A percentile compares a stretch with the other conserved stretches of the same genome.
Conservation (phyloP, 2,888 invertebrate genomes). For the Aricia artaxerxes region DNA sequence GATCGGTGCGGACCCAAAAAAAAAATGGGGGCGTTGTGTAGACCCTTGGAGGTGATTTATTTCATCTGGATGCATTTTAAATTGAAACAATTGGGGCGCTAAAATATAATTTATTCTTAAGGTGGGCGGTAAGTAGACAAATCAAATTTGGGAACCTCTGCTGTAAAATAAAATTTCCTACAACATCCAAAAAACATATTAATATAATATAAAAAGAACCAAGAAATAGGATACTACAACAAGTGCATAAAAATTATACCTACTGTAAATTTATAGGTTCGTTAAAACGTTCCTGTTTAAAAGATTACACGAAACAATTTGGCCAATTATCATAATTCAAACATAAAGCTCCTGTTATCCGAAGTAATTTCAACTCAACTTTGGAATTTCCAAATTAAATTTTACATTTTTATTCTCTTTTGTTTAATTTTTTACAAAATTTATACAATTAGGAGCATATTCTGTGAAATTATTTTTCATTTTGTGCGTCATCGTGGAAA, state of each 20-base stretch:
- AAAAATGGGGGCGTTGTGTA: too few relatives aligned
- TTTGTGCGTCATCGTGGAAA: background rate
- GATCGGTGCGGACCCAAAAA: too few relatives aligned
- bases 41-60: too few relatives aligned
- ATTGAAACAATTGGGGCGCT: too few relatives aligned
- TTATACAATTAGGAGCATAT: background rate
- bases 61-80: too few relatives aligned
- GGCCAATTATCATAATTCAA: slow-evolving; percentile 15
- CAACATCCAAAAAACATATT: too few relatives aligned
- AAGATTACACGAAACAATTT: slow-evolving; percentile 21
- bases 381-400: slow-evolving; percentile 24
- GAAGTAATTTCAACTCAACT: slow-evolving; percentile 25
- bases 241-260: background rate
- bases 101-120: too few relatives aligned
- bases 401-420: slow-evolving; percentile 13
- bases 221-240: too few relatives aligned
- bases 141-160: too few relatives aligned
- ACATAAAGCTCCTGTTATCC: slow-evolving; percentile 26
- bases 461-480: slow-evolving; percentile 8
- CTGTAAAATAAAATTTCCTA: too few relatives aligned
- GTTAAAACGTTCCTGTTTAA: slow-evolving; percentile 8
- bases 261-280: background rate
- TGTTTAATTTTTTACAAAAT: slow-evolving; percentile 2
- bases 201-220: too few relatives aligned
- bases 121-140: too few relatives aligned